These are phyloP conservation scores for Ctenicera cuprea DNA, from an alignment of 2,888 invertebrate species.

Conservation along the genomic window DNA sequence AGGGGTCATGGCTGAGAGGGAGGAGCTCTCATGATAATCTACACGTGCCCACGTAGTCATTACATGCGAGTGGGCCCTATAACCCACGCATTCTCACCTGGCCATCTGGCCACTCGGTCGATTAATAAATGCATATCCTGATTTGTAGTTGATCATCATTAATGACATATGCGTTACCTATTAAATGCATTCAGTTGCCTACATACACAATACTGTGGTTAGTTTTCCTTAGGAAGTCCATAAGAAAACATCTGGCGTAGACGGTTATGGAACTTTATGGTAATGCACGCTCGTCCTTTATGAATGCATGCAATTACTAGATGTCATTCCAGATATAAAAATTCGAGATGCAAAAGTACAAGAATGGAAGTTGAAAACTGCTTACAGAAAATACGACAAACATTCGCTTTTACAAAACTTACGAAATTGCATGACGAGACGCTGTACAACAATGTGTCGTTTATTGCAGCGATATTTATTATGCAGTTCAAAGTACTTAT, in stretches of 20 bases:
- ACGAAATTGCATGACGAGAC: not conserved
- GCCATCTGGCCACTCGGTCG: constrained; percentile 53
- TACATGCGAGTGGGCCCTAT: constrained; percentile 50
- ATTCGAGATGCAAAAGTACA: not conserved
- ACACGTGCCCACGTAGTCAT: constrained; percentile 59
- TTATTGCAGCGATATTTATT: constrained; percentile 8
- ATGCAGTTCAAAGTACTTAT: not conserved
- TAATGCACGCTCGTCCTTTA: constrained; percentile 31
- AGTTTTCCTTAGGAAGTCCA: constrained; percentile 20
- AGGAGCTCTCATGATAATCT: constrained; percentile 52
- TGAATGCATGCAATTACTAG: constrained; percentile 34
- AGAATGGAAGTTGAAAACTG: constrained; percentile 5
- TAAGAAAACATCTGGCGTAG: constrained; percentile 35
- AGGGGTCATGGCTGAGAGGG: constrained; percentile 32
- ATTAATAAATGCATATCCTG: constrained; percentile 49
- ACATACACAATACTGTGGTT: constrained; percentile 29
- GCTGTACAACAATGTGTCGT: constrained; percentile 2
- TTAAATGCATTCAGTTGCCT: constrained; percentile 32
- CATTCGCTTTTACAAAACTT: not conserved
- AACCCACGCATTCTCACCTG: constrained; percentile 55
- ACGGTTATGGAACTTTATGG: constrained; percentile 36
- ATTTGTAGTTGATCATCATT: constrained; percentile 42
- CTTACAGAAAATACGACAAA: not conserved
- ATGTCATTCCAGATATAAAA: constrained; percentile 24
- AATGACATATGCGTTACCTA: constrained; percentile 39